Base-by-base conservation (phyloP, 2,888 invertebrate genomes). In the Hemaris fuciformis region DNA sequence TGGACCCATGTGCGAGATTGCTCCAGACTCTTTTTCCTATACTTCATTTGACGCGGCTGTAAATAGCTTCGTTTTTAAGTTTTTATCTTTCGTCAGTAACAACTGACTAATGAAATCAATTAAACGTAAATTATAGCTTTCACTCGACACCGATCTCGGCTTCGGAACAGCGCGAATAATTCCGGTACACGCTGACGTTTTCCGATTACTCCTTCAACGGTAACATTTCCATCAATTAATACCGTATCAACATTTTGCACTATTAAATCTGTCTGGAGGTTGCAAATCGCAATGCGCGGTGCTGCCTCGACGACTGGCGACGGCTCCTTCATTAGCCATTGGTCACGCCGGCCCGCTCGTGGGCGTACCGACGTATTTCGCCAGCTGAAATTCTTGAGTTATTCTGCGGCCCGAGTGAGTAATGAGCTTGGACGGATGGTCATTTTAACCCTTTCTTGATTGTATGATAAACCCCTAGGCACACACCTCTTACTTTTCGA, bases 221-320 rank as follows among this genome's bases (percentile, higher is more conserved):
- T n/a, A 20, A 53, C 31, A 27, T 53, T 53, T 31, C 31, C 31
- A 53, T 31, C 53, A 53, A 53, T 53, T 53, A 53, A 27, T 15
- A 15, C 53, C 2, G 31, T 18, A 18, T 43, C 48, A 25, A 25
- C 27, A 27, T 53, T 53, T 31, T 53, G 27, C 53, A 53, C 27
- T 27, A 18, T 53, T 53, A 53, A 53, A 53, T 53, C 53, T 53
- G 53, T 53, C 53, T 27, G 53, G 53, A 31, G 53, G 53, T 38
- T 38, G 38, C 38, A 38, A 38, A 38, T 38, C 38, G 38, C 38
- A 38, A 38, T n/a, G n/a, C 38, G 10, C 38, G n/a, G 27, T n/a
- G 38, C 38, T 10, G n/a, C n/a, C 27, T n/a, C n/a, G 18, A 3
- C 22, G 45, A 23, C 13, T 23, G 45, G 8, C 53, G 31, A 18